These are phyloP conservation scores for Epicauta chinensis DNA, from an alignment of 1,140 invertebrate genomes.

Conservation along the genomic window DNA sequence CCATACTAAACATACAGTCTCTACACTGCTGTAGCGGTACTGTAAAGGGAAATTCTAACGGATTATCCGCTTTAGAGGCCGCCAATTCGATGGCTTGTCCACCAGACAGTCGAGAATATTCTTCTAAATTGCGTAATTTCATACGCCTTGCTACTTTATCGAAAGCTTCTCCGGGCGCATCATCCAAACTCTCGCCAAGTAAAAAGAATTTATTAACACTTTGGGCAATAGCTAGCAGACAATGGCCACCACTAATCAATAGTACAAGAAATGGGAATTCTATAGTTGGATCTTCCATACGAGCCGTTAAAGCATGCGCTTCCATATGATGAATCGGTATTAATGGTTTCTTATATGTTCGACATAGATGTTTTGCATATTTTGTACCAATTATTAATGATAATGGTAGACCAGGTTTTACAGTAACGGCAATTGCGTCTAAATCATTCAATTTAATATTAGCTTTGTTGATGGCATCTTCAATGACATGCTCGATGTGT, in stretches of 20 bases:
- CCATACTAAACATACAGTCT: slow-evolving; percentile 83
- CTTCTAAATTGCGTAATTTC: slow-evolving; percentile 73
- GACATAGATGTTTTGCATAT: slow-evolving; percentile 76
- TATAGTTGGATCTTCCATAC: slow-evolving; percentile 60
- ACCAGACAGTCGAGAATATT: slow-evolving; percentile 67
- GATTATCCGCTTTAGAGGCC: slow-evolving; percentile 61
- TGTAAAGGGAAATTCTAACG: slow-evolving; percentile 60
- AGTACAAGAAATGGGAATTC: slow-evolving; percentile 86
- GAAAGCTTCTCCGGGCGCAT: slow-evolving; percentile 85
- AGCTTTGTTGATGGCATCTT: slow-evolving; percentile 59
- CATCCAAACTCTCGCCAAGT: slow-evolving; percentile 72
- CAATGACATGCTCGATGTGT: slow-evolving; percentile 71
- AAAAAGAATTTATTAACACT: slow-evolving; percentile 70
- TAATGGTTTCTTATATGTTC: slow-evolving; percentile 68
- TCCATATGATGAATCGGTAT: slow-evolving; percentile 99
- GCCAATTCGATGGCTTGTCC: slow-evolving; percentile 80
- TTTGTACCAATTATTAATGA: slow-evolving; percentile 76
- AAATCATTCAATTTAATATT: slow-evolving; percentile 64
- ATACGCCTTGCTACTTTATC: slow-evolving; percentile 85
- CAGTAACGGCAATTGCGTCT: slow-evolving; percentile 86
- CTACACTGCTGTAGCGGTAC: slow-evolving; percentile 51
- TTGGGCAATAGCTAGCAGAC: slow-evolving; percentile 72
- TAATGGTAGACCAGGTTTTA: slow-evolving; percentile 75
- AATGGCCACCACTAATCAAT: slow-evolving; percentile 89
- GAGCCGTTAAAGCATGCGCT: slow-evolving; percentile 88